Evolutionary conservation across 2,888 invertebrate genomes (phyloP).

Genomic region (Archips xylosteana): DNA sequence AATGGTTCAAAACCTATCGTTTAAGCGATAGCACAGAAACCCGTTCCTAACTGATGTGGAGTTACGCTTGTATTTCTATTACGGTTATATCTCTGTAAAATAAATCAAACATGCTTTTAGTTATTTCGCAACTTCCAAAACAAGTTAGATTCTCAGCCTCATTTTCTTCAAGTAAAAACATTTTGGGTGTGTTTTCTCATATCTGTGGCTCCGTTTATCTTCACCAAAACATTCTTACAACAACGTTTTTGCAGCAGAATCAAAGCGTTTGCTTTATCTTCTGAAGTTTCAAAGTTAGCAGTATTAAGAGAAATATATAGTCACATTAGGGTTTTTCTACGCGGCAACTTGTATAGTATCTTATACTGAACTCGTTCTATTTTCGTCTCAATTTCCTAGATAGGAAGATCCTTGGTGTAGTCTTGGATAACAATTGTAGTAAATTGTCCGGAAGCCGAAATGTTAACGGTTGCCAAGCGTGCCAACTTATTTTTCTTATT

Average conservation of each 20-base stretch:
- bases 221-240: not conserved
- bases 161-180: not conserved
- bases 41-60: too few relatives aligned
- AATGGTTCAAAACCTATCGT: too few relatives aligned
- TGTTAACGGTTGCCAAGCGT: not conserved
- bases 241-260: not conserved
- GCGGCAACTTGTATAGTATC: not conserved
- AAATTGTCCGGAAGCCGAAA: slow-evolving; percentile 10
- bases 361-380: not conserved
- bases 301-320: slow-evolving; percentile 34
- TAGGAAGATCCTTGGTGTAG: not conserved
- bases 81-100: too few relatives aligned
- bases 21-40: too few relatives aligned
- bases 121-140: too few relatives aligned
- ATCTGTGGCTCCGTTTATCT: not conserved
- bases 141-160: not conserved
- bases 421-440: not conserved
- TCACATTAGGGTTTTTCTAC: slow-evolving; percentile 24
- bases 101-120: too few relatives aligned
- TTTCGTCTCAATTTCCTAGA: not conserved
- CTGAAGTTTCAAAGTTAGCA: slow-evolving; percentile 15
- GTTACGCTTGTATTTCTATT: too few relatives aligned
- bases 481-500: slow-evolving; percentile 17
- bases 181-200: not conserved
- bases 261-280: slow-evolving; percentile 18